Evolutionary conservation across 2,113 vertebrate species (phyloP).

Genomic region (Perca fluviatilis): DNA sequence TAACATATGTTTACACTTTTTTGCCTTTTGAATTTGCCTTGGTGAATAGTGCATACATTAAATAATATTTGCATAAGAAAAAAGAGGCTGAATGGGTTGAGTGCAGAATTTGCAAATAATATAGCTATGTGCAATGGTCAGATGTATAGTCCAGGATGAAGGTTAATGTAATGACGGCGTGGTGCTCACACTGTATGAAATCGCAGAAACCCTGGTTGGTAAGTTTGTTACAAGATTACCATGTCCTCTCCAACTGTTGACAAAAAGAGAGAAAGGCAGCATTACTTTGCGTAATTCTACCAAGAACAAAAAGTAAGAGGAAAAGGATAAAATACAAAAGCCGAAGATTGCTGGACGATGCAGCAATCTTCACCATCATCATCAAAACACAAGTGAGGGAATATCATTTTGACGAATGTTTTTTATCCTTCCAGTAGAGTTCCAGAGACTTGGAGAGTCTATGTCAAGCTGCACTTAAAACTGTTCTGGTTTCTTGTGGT

Average conservation of each 20-base stretch:
- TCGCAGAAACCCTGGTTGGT: not conserved
- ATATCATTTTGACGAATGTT: not conserved
- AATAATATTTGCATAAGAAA: no score
- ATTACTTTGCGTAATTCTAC: not conserved
- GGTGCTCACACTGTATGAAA: conserved; percentile 4
- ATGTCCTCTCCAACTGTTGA: not conserved
- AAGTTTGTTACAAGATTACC: not conserved
- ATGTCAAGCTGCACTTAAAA: not conserved
- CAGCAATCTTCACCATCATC: not conserved
- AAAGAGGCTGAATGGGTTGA: no score
- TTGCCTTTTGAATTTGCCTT: no score
- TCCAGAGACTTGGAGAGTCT: not conserved
- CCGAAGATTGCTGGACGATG: not conserved
- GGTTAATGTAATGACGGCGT: no score
- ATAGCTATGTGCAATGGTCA: no score
- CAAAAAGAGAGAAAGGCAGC: not conserved
- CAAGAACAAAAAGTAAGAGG: not conserved
- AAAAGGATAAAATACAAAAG: not conserved
- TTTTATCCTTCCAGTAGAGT: not conserved
- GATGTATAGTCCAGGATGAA: no score
- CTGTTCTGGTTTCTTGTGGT: not conserved
- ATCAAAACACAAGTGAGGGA: not conserved
- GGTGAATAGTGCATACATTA: no score
- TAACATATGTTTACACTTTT: no score
- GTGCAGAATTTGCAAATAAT: no score